phyloP scores from a whole-genome alignment of 2,113 vertebrate genomes.

The Amia ocellicauda region DNA sequence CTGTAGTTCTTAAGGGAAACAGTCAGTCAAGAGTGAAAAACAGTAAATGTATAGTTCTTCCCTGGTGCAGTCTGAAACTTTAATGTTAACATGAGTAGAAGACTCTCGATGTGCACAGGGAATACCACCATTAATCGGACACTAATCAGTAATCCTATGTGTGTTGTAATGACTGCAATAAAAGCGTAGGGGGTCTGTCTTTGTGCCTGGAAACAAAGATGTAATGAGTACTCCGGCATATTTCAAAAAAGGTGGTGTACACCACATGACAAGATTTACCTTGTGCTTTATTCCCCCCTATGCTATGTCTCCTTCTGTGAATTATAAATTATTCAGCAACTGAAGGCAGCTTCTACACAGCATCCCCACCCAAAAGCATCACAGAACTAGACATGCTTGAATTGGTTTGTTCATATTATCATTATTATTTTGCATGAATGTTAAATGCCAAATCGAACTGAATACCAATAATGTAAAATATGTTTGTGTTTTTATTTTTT shows the following conservation, averaged over 20 bases:
- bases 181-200: slow-evolving; percentile 8
- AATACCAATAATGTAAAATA: too few relatives aligned
- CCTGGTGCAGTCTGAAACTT: slow-evolving; percentile 60
- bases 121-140: slow-evolving; percentile 31
- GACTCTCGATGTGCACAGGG: slow-evolving; percentile 41
- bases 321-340: slow-evolving; percentile 62
- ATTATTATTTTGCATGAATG: too few relatives aligned
- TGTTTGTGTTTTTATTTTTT: too few relatives aligned
- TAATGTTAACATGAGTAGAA: slow-evolving; percentile 58
- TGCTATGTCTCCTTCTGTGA: slow-evolving; percentile 37
- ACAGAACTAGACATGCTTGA: not conserved
- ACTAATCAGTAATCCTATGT: slow-evolving; percentile 30
- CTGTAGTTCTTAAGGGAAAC: slow-evolving; percentile 44
- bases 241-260: slow-evolving; percentile 28
- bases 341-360: slow-evolving; percentile 33
- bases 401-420: too few relatives aligned
- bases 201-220: not conserved
- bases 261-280: slow-evolving; percentile 52
- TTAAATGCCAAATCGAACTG: too few relatives aligned
- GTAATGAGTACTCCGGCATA: slow-evolving; percentile 21
- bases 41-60: slow-evolving; percentile 25
- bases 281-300: slow-evolving; percentile 35
- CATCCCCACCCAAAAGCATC: slow-evolving; percentile 24
- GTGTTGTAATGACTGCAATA: slow-evolving; percentile 25
- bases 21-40: slow-evolving; percentile 20